phyloP scores from a whole-genome alignment of 2,888 invertebrate species.

The Thereva nobilitata region DNA sequence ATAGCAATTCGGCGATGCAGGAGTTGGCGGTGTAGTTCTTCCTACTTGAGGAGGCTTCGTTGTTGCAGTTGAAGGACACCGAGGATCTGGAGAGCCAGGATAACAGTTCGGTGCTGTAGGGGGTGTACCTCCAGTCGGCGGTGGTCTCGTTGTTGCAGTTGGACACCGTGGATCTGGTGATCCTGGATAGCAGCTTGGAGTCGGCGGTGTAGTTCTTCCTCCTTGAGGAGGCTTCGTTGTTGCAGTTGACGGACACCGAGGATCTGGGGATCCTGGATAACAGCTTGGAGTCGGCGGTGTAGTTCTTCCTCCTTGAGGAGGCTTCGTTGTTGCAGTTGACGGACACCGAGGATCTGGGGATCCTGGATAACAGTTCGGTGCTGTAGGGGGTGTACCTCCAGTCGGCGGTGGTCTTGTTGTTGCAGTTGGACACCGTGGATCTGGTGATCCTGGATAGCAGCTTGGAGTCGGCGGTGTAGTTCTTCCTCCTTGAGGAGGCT shows the following conservation, averaged over 20 bases:
- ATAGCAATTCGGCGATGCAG: slow-evolving; percentile 34
- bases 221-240: no score
- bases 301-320: no score
- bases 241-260: no score
- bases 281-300: no score
- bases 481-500: background rate
- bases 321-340: no score
- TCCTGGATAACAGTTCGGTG: slow-evolving; percentile 51
- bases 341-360: slow-evolving; percentile 44
- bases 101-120: slow-evolving; percentile 46
- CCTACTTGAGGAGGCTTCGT: slow-evolving; percentile 38
- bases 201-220: no score
- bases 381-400: slow-evolving; percentile 35
- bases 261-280: no score
- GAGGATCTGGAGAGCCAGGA: slow-evolving; percentile 51
- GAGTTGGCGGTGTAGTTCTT: background rate
- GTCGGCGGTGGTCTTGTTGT: slow-evolving; percentile 38
- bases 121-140: slow-evolving; percentile 26
- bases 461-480: background rate
- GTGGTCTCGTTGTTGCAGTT: slow-evolving; percentile 24
- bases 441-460: slow-evolving; percentile 49
- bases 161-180: slow-evolving; percentile 47
- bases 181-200: slow-evolving; percentile 38
- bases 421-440: slow-evolving; percentile 47
- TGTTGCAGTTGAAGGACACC: slow-evolving; percentile 55